Base-by-base conservation (phyloP, 2,797 vertebrate species). In the Gymnothorax reevesii region DNA sequence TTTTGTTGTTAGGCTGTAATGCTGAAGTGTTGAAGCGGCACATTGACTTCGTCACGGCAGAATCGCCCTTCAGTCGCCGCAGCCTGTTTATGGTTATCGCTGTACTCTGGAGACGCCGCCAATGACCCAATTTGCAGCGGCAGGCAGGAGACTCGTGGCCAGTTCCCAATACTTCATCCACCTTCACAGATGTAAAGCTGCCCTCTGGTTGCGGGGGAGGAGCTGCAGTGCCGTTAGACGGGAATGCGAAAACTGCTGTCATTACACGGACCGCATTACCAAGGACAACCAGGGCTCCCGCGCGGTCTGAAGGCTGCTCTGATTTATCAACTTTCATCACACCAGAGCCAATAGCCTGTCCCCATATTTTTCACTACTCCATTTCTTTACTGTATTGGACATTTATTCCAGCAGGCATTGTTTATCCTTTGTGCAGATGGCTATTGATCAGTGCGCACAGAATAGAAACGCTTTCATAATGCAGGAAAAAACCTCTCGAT, bases 291-390 rank as follows among this genome's bases (percentile, higher is more conserved):
- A 25, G 82, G 62, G 49, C 25, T 49, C 73, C 59, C 62, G 66
- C 59, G 84, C 57, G 85, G 69, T 52, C 84, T 83, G 69, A 66
- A 75, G 69, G 69, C 12, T 84, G 85, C 12, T 77, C 82, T 27
- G 33, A 80, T 86, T 83, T 85, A 86, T 85, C 85, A 84, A 64
- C 85, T 88, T 79, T 79, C 69, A 84, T 82, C 64, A 64, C 85
- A 84, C 27, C 49, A 80, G 33, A 79, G 60, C 57, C 79, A 86
- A 60, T 22, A 57, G 52, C 82, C 49, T 57, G 69, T 77, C 57
- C 7, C 49, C 71, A 22, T 83, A 66, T 86, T 88, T 85, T 86
- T 54, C 57, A 49, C 54, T 54, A 52, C 27, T 75, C 59, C 66
- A 57, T 83, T 71, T 80, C 57, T 13, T 71, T 62, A 85, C 80